Conservation (phyloP, 2,888 invertebrate genomes). For the Drosophila lacicola region DNA sequence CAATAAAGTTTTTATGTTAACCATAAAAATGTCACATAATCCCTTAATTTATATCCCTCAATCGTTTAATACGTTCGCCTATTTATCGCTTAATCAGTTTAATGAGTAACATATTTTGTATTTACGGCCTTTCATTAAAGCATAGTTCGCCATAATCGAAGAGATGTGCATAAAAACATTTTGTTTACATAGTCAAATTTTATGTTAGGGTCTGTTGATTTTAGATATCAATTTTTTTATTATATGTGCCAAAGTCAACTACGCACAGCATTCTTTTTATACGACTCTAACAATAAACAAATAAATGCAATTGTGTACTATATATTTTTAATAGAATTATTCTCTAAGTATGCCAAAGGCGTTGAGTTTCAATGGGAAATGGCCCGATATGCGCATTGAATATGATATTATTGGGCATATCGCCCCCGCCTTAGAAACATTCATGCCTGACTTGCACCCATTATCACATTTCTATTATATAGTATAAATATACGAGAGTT, state of each 20-base stretch:
- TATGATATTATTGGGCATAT: constrained; percentile 14
- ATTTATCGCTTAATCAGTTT: constrained; percentile 71
- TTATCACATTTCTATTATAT: constrained; percentile 9
- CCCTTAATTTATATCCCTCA: constrained; percentile 48
- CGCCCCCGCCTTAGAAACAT: constrained; percentile 11
- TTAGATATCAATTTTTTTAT: not conserved
- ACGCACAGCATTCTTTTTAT: no score
- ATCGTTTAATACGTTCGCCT: constrained; percentile 41
- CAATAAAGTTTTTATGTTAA: constrained; percentile 59
- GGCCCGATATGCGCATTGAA: constrained; percentile 18
- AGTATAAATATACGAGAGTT: no score
- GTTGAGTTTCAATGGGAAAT: constrained; percentile 13
- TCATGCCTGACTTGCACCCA: constrained; percentile 8
- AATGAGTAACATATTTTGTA: constrained; percentile 45
- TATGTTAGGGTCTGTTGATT: not conserved
- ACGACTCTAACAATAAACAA: no score
- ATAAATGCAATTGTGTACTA: not conserved
- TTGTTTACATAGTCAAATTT: constrained; percentile 37
- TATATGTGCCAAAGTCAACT: not conserved
- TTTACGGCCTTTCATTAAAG: constrained; percentile 54
- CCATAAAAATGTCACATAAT: constrained; percentile 67
- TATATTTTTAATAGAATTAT: constrained; percentile 6
- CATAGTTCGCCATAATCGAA: constrained; percentile 31
- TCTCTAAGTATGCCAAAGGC: constrained; percentile 22
- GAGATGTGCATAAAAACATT: constrained; percentile 21